Base-by-base conservation (phyloP, 1,140 invertebrate genomes). In the Pissodes strobi region DNA sequence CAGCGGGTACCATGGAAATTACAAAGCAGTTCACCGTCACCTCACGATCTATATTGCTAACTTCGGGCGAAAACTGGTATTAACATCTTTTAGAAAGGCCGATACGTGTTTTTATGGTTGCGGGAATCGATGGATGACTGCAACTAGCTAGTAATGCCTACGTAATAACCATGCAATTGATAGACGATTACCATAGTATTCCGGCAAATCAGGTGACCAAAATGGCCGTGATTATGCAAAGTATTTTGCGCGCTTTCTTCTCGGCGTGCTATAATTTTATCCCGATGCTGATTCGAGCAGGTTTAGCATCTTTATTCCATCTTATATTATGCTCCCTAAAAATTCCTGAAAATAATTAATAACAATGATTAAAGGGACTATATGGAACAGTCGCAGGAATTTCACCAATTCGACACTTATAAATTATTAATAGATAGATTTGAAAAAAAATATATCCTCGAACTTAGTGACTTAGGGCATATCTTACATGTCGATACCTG, bases 31-130 rank as follows among this genome's bases (percentile, higher is more conserved):
- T 37, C 27, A 30, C 56, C 41, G 43, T 59, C 56, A 59, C 56
- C 27, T 59, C 56, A 59, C 56, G 56, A 59, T 59, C 56, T 59
- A 59, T 59, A 56, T 59, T 30, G 10, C 56, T 59, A 48, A 46
- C 56, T 59, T 25, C 17, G 27, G 56, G 56, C 56, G 25, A 48
- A 59, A 59, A 59, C 56, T 48, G 38, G 43, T 34, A 59, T 59
- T 59, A 48, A 19, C 41, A 48, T 59, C 56, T 37, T 59, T 59
- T 34, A 59, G 56, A 43, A 21, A 41, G 15, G 53, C 53, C 53
- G 53, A 57, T 57, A 15, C 21, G 39, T 45, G 41, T 45, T 45
- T 45, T 45, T 45, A 45, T 19, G 41, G 41, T 45, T 45, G 41
- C 41, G 21, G 30, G 9, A 46, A 45, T 17, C 22, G 17, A 53